Evolutionary conservation across 2,113 vertebrate genomes (phyloP).

Genomic region (Hemicordylus capensis): DNA sequence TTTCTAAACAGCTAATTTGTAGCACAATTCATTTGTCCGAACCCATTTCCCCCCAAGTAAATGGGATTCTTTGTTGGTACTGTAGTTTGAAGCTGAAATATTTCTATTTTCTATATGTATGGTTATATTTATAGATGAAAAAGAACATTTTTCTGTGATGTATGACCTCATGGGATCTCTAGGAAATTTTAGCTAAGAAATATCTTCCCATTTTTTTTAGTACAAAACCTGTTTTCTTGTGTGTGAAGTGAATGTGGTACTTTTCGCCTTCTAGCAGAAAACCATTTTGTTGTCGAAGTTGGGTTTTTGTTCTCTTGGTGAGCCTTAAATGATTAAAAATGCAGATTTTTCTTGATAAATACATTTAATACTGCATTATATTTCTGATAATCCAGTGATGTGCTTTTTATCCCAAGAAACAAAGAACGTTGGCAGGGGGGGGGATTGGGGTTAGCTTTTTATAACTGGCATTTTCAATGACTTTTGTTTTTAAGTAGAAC

Average conservation of each 20-base stretch:
- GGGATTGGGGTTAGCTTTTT: slow-evolving; percentile 36
- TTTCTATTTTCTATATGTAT: slow-evolving; percentile 69
- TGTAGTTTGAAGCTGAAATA: slow-evolving; percentile 60
- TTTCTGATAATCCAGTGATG: slow-evolving; percentile 41
- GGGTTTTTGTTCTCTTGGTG: slow-evolving; percentile 54
- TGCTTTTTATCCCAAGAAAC: slow-evolving; percentile 61
- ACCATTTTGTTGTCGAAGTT: slow-evolving; percentile 36
- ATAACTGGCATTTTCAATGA: slow-evolving; percentile 17
- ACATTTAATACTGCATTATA: neutral
- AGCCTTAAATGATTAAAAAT: slow-evolving; percentile 76
- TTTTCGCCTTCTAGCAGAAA: slow-evolving; percentile 63
- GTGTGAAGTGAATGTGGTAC: slow-evolving; percentile 66
- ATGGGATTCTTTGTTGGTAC: slow-evolving; percentile 61
- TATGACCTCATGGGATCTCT: slow-evolving; percentile 16
- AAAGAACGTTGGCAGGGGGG: slow-evolving; percentile 29
- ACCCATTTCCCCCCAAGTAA: slow-evolving; percentile 16
- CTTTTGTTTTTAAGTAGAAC: neutral
- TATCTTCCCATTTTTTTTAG: slow-evolving; percentile 59
- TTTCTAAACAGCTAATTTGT: slow-evolving; percentile 34
- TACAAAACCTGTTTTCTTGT: slow-evolving; percentile 56
- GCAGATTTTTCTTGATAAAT: slow-evolving; percentile 63
- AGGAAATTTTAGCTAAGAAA: slow-evolving; percentile 49
- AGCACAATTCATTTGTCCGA: slow-evolving; percentile 54
- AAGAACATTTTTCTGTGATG: slow-evolving; percentile 58
- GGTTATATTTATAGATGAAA: slow-evolving; percentile 61